Evolutionary conservation across 2,888 invertebrate species (phyloP).

Genomic region (Tiliacea citrago): DNA sequence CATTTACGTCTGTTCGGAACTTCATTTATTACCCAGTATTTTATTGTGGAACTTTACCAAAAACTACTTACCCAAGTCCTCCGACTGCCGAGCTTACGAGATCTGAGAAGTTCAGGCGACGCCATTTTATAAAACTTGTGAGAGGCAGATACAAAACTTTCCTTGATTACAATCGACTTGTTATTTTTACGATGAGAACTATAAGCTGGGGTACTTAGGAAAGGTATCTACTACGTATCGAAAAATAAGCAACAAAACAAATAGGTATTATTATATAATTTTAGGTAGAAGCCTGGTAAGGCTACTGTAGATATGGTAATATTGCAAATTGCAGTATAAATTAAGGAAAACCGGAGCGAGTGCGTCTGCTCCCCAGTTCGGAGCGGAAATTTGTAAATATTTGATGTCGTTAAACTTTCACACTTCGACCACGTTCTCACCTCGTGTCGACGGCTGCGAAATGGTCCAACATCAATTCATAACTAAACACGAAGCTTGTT

Average conservation of each 20-base stretch:
- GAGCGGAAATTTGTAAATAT: conserved; percentile 76
- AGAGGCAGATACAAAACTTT: conserved; percentile 60
- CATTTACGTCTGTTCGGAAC: conserved; percentile 31
- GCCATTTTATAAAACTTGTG: conserved; percentile 58
- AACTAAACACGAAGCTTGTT: conserved; percentile 58
- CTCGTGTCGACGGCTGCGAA: conserved; percentile 68
- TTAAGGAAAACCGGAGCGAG: conserved; percentile 66
- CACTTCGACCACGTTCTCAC: conserved; percentile 71
- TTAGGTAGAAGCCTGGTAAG: conserved; percentile 14
- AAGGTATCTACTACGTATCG: background rate
- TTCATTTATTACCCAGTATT: conserved; percentile 58
- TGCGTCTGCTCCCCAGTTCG: conserved; percentile 60
- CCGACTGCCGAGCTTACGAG: conserved; percentile 64
- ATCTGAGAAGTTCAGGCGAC: conserved; percentile 62
- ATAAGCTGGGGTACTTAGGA: background rate
- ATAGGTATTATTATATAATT: conserved; percentile 6
- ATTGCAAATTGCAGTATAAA: conserved; percentile 64
- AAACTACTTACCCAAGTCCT: conserved; percentile 62
- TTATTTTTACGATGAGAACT: conserved; percentile 62
- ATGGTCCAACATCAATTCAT: conserved; percentile 68
- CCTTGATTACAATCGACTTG: conserved; percentile 58
- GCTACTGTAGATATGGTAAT: conserved; percentile 36
- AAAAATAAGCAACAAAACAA: conserved; percentile 15
- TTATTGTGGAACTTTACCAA: conserved; percentile 65
- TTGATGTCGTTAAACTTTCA: conserved; percentile 78